Base-by-base conservation (phyloP, 1,140 invertebrate genomes). In the Coelopa frigida region DNA sequence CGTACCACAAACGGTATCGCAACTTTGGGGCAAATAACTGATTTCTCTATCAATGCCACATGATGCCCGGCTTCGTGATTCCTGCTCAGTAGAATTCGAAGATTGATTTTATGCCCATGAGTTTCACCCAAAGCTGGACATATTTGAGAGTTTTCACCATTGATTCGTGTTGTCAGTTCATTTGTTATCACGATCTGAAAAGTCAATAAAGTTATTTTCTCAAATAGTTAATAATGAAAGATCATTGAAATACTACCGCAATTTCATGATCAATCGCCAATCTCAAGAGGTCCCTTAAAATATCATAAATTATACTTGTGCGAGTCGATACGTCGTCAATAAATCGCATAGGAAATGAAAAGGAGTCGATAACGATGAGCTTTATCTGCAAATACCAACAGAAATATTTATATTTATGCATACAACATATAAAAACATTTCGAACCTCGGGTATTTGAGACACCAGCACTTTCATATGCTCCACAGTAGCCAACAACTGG, bases 111-210 rank as follows among this genome's bases (percentile, higher is more conserved):
- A 50, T 75, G 73, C 0, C 68, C 57, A 69, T 72, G 73, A 10
- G 65, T 66, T 46, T 75, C 73, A 0, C 74, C 74, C n/a, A 75
- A 39, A 5, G 73, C 60, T 10, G 53, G 50, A 0, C 70, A 71
- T 6, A 72, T 69, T 26, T 66, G 51, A 1, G 58, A 50, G 0
- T 67, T 63, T 2, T 59, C 57, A 1, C 60, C 59, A 18, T 71
- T 50, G 10, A 72, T 68, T 26, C 75, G 59, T 4, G 72, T 73
- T 10, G 72, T 77, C 65, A 76, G 72, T 51, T 77, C 73, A 54
- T 77, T 78, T 40, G 74, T 74, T 14, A 77, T 26, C 2, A 77
- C 60, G 3, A 77, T 59, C 76, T 77, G 46, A 35, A 68, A 59
- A 24, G 46, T 15, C 4, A 52, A 32, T 21, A 17, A 37, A 38